Percentiles rank a stretch among this genome's conserved stretches.
These are phyloP conservation scores for Drosophila hamatofila DNA, from an alignment of 2,888 invertebrate genomes.

Conservation along the genomic window DNA sequence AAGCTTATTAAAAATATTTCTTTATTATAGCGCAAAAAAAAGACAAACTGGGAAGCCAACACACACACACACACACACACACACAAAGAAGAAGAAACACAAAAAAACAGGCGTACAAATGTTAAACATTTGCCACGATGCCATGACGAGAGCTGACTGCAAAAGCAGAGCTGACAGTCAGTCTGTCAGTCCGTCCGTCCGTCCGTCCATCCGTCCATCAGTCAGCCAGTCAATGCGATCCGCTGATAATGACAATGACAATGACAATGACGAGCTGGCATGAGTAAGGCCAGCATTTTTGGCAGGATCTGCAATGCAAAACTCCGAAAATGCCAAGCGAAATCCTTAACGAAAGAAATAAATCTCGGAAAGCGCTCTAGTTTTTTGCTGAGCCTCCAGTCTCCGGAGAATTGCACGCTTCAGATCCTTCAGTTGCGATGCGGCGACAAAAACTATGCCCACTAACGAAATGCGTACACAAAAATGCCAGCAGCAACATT, in stretches of 20 bases:
- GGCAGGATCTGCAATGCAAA: constrained; percentile 78
- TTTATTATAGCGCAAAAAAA: constrained; percentile 71
- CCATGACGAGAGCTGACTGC: constrained; percentile 76
- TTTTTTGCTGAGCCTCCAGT: constrained; percentile 69
- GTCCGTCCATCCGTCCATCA: constrained; percentile 17
- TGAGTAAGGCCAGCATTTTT: constrained; percentile 41
- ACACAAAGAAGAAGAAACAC: constrained; percentile 21
- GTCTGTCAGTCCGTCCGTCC: constrained; percentile 10
- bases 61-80: constrained; percentile 34
- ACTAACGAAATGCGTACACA: constrained; percentile 66
- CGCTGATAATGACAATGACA: constrained; percentile 43
- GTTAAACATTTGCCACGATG: constrained; percentile 81
- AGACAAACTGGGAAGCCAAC: constrained; percentile 29
- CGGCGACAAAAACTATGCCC: constrained; percentile 53
- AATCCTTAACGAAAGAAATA: constrained; percentile 80
- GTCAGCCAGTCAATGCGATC: constrained; percentile 45
- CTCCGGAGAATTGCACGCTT: constrained; percentile 81
- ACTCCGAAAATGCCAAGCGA: constrained; percentile 55
- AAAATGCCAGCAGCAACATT: constrained; percentile 70
- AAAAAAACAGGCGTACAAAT: constrained; percentile 77
- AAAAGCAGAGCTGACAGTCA: constrained; percentile 48
- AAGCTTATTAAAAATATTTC: constrained; percentile 82
- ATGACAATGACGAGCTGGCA: constrained; percentile 56
- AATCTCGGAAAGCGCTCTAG: constrained; percentile 74
- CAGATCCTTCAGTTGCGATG: constrained; percentile 22